phyloP scores from a whole-genome alignment of 2,113 vertebrate species.

The Gasterosteus aculeatus region DNA sequence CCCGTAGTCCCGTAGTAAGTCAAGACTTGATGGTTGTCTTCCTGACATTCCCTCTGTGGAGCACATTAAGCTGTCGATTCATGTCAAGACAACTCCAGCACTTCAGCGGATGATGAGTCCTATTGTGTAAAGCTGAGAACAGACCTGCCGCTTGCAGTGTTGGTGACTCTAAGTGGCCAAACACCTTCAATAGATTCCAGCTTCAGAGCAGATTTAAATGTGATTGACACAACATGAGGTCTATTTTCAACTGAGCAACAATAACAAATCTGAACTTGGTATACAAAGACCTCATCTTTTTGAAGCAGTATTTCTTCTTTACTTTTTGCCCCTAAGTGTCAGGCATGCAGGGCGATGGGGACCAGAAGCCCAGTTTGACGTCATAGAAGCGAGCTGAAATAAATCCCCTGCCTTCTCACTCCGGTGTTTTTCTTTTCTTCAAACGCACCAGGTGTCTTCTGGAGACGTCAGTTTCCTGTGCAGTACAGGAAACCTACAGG shows the following conservation, averaged over 20 bases:
- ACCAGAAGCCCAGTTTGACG: constrained; percentile 57
- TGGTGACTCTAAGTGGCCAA: too few relatives aligned
- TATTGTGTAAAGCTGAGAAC: too few relatives aligned
- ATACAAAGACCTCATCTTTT: background rate
- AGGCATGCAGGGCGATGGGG: constrained; percentile 43
- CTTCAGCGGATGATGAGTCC: background rate
- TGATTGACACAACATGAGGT: too few relatives aligned
- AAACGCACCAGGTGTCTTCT: constrained; percentile 62
- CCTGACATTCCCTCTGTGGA: background rate
- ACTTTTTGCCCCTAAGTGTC: constrained; percentile 20
- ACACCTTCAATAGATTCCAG: too few relatives aligned
- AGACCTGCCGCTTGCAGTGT: too few relatives aligned
- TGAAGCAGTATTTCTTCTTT: background rate
- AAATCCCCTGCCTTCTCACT: constrained; percentile 51
- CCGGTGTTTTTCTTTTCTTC: constrained; percentile 68
- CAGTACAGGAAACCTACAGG: constrained; percentile 37
- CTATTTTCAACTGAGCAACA: background rate
- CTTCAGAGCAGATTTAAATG: too few relatives aligned
- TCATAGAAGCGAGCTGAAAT: constrained; percentile 38
- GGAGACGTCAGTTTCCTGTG: constrained; percentile 55
- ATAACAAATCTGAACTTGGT: background rate
- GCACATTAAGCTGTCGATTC: constrained; percentile 26
- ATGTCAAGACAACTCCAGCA: constrained; percentile 24
- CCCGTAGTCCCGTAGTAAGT: background rate
- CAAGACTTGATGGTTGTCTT: constrained; percentile 30